Base-by-base conservation (phyloP, 2,888 invertebrate genomes). In the Allolobophora icterica region DNA sequence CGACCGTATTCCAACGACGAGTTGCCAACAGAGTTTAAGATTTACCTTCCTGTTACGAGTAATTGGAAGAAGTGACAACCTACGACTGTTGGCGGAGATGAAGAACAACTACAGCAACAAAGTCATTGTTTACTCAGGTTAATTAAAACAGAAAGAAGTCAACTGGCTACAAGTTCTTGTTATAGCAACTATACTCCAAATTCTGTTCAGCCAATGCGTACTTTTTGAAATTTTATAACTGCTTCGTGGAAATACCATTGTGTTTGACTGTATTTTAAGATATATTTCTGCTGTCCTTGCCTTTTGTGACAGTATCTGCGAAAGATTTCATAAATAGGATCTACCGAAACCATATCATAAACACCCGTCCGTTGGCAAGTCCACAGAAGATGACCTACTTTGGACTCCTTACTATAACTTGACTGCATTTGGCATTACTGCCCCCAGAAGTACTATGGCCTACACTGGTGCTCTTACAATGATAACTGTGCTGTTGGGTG, bases 1-100 rank as follows among this genome's bases (percentile, higher is more conserved):
- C 97, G 98, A 94, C 96, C 98, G 91, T 98, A 98, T 96, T 97
- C 98, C 11, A 98, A 98, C 96, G 98, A 98, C 95, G 98, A 99
- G 95, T 95, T 99, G 93, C 98, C 99, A 6, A 97, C 98, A 45
- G 98, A 99, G 95, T 99, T 71, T 71, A n/a, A 71, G n/a, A 96
- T 99, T 90, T 98, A 98, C 96, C 96, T 99, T 92, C 99, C 99
- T 0, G 97, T 99, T 91, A n/a, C n/a, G n/a, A n/a, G n/a, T n/a
- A 95, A 94, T 94, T 94, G 94, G n/a, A 89, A 89, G 42, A 33
- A 34, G 40, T 89, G 89, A 89, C 38, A 24, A 35, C 24, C n/a
- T 71, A n/a, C 2, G 1, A 89, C 24, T 83, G 84, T 71, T 30
- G 71, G 71, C 30, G n/a, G 71, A 71, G 13, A n/a, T 71, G n/a